A percentile compares a stretch with the other conserved stretches of the same genome.
Evolutionary conservation across 1,140 invertebrate genomes (phyloP).

Genomic region (Whitmania pigra): DNA sequence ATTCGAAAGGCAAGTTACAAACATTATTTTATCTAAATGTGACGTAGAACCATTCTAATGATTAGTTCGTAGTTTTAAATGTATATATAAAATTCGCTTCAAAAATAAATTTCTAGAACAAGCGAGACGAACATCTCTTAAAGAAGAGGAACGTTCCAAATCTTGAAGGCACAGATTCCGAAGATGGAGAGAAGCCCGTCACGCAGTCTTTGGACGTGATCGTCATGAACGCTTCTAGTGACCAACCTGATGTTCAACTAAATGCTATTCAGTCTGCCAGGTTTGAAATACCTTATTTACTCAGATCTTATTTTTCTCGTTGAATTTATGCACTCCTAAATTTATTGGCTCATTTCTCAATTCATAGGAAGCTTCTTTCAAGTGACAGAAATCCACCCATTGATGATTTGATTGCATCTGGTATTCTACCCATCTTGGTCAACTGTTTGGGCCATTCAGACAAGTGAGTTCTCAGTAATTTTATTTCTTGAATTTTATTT

Average conservation of each 20-base stretch:
- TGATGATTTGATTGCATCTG: slow-evolving; percentile 82
- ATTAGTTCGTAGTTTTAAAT: not conserved
- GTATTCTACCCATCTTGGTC: slow-evolving; percentile 89
- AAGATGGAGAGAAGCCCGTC: slow-evolving; percentile 38
- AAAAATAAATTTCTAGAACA: slow-evolving; percentile 50
- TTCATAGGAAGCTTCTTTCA: slow-evolving; percentile 72
- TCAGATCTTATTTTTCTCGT: not conserved
- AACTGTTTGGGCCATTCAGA: slow-evolving; percentile 69
- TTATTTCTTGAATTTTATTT: too few species aligned
- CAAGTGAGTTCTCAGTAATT: slow-evolving; percentile 31
- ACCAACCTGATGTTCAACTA: slow-evolving; percentile 37
- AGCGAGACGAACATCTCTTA: slow-evolving; percentile 84
- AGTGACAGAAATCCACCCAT: slow-evolving; percentile 97
- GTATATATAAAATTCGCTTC: not conserved
- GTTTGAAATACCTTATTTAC: slow-evolving; percentile 25
- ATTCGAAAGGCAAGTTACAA: slow-evolving; percentile 56
- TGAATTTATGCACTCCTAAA: not conserved
- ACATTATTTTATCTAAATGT: not conserved
- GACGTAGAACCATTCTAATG: not conserved
- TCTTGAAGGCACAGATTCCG: slow-evolving; percentile 39
- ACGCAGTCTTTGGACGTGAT: slow-evolving; percentile 38
- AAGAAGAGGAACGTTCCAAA: slow-evolving; percentile 77
- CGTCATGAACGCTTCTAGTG: slow-evolving; percentile 37
- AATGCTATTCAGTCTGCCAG: slow-evolving; percentile 43
- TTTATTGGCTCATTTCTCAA: slow-evolving; percentile 19